Evolutionary conservation across 2,113 vertebrate genomes (phyloP).

Genomic region (Platysteira castanea): DNA sequence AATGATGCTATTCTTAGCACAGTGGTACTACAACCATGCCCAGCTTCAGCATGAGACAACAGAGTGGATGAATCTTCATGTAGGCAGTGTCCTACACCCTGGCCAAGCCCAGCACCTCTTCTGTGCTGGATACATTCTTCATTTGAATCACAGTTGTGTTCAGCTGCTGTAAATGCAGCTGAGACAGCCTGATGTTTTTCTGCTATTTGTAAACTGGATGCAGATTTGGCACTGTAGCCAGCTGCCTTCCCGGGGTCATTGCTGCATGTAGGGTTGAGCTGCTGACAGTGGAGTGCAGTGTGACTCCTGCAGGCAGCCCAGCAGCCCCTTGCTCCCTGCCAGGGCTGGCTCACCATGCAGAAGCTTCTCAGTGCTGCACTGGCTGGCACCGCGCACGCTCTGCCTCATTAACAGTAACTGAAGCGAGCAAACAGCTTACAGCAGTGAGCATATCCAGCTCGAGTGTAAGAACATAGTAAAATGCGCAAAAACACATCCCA

Average conservation of each 20-base stretch:
- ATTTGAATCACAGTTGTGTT: neutral
- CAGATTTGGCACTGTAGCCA: neutral
- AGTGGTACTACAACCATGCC: neutral
- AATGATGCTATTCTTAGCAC: neutral
- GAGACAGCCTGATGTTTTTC: neutral
- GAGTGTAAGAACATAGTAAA: neutral
- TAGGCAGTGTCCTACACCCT: neutral
- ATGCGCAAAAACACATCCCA: neutral
- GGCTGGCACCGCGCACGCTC: neutral
- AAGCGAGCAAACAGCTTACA: neutral
- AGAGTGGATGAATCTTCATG: neutral
- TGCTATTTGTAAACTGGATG: neutral
- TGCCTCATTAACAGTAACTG: neutral
- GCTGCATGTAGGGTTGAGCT: neutral
- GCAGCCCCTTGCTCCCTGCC: neutral
- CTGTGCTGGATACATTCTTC: neutral
- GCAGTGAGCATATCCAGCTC: neutral
- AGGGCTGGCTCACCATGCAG: neutral
- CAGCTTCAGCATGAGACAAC: neutral
- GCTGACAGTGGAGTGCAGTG: neutral
- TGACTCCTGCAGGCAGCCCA: neutral
- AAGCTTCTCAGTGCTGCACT: neutral
- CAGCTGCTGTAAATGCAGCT: neutral
- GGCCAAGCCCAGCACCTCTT: neutral
- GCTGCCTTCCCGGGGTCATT: neutral